Conservation (phyloP, 2,113 vertebrate genomes). For the Coreoperca whiteheadi region DNA sequence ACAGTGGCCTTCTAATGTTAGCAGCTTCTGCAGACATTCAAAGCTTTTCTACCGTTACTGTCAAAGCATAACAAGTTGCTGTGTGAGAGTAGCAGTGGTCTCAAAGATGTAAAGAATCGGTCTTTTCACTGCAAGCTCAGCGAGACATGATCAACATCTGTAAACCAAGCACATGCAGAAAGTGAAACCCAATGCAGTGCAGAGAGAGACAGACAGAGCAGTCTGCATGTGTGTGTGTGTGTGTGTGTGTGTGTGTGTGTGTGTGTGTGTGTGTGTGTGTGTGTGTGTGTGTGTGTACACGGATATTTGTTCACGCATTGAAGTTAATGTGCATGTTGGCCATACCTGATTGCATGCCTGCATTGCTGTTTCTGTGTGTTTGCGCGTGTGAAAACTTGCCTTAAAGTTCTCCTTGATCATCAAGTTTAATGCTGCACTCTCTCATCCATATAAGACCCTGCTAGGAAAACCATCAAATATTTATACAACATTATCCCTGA, state of each 20-base stretch:
- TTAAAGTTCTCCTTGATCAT: slow-evolving; percentile 82
- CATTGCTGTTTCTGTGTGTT: slow-evolving; percentile 74
- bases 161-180: slow-evolving; percentile 84
- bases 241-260: no score
- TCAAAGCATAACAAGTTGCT: slow-evolving; percentile 40
- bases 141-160: slow-evolving; percentile 93
- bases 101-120: slow-evolving; percentile 90
- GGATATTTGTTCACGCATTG: not conserved
- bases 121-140: slow-evolving; percentile 86
- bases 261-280: slow-evolving; percentile 18
- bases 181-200: slow-evolving; percentile 68
- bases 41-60: slow-evolving; percentile 25
- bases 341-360: slow-evolving; percentile 66
- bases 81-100: slow-evolving; percentile 84
- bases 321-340: not conserved
- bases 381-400: slow-evolving; percentile 51
- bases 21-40: slow-evolving; percentile 20
- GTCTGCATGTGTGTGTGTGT: slow-evolving; percentile 17
- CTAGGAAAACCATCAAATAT: slow-evolving; percentile 88
- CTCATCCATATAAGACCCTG: slow-evolving; percentile 82
- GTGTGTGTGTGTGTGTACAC: slow-evolving; percentile 17
- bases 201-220: slow-evolving; percentile 33
- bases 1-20: slow-evolving; percentile 20
- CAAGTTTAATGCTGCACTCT: slow-evolving; percentile 89
- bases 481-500: slow-evolving; percentile 84